Base-by-base conservation (phyloP, 1,140 invertebrate species). In the Vanessa tameamea region DNA sequence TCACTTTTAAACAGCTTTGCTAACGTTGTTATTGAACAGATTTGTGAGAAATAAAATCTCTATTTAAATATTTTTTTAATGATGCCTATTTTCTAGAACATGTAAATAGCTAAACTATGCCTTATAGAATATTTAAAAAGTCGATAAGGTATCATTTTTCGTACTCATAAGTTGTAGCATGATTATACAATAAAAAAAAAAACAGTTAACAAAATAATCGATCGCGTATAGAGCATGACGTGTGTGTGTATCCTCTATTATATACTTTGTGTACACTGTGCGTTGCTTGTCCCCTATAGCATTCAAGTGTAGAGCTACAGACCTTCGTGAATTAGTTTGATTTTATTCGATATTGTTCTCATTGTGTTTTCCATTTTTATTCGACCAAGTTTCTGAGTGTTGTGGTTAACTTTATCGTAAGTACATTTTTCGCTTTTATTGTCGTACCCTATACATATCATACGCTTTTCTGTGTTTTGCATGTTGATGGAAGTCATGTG, bases 231-330 rank as follows among this genome's bases (percentile, higher is more conserved):
- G n/a, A 20, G 66, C 66, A 47, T 68, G 43, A 69, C 37, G 11
- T 68, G 37, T 69, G 64, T 69, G 63, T 67, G 26, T 69, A 51
- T 47, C 64, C 26, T 64, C 53, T 47, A 72, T 48, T 37, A 6
- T 43, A 43, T 43, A 67, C 68, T 53, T 59, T 73, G 64, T 85
- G 77, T 69, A 80, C 84, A 87, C 76, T 84, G 82, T 88, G 82
- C 85, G 87, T 89, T 88, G 88, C 89, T 86, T 91, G 85, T 80
- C 79, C 79, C 84, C 85, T 88, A 55, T 69, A 83, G 85, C 78
- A 83, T 80, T 88, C 87, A 90, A 92, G 87, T 86, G 87, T 92
- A 91, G 89, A 91, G 65, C 73, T 83, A 70, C 84, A 84, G 87
- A 86, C 86, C 83, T 82, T 83, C 76, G 77, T 83, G 78, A 79